Base-by-base conservation (phyloP, 2,113 vertebrate species). In the Saimiri boliviensis region DNA sequence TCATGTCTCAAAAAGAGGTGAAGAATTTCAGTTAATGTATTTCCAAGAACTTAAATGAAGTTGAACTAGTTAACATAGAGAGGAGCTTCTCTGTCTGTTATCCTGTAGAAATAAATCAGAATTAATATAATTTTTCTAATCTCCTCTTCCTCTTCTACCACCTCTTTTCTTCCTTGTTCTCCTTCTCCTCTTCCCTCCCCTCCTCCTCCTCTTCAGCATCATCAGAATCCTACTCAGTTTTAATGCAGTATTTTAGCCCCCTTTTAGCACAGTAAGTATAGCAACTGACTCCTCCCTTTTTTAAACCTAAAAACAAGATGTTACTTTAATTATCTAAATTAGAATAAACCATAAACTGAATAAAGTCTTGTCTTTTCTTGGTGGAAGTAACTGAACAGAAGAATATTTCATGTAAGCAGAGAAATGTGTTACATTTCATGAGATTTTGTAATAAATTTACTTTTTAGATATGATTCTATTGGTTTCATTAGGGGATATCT, bases 21-120 rank as follows among this genome's bases (percentile, higher is more conserved):
- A 95, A 89, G 58, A 74, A 87, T 87, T 97, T 91, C 14, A 91
- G 47, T 79, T 76, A 58, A 49, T 76, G 32, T 77, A 77, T 94
- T 93, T 94, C n/a, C 88, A 84, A 92, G 63, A 47, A 92, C 40
- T 97, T 76, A 35, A 12, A 68, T 68, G 32, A 93, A 95, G 52
- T 95, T 19, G 70, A 79, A 71, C 32, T 74, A 82, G 21, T 79
- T 85, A 79, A 80, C 16, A 52, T 3, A 88, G 30, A 47, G 12
- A 32, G 63, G 30, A 20, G 73, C 32, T 16, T 81, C 45, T 89
- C 25, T 63, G 4, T 47, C 20, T 56, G 19, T 42, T 80, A 25
- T 58, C n/a, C n/a, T 77, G 30, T 4, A 86, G 58, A n/a, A 74
- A 83, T 74, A 58, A 25, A 6, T 32, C n/a, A 52, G 17, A 30